Percentiles rank a stretch among this genome's conserved stretches.
Conservation (phyloP, 2,113 vertebrate genomes). For the Percopsis transmontana region DNA sequence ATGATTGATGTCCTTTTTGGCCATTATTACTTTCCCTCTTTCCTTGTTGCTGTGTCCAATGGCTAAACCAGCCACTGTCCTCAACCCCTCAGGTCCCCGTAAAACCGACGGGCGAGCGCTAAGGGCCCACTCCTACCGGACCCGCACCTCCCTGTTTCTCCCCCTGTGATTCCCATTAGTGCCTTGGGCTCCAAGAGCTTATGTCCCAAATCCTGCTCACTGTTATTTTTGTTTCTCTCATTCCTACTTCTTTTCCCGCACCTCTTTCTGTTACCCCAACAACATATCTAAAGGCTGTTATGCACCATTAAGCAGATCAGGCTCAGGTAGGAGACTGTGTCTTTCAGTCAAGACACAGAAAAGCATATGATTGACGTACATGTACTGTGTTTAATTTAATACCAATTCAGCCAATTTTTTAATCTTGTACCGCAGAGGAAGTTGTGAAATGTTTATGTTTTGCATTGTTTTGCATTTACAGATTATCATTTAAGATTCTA, state of each 20-base stretch:
- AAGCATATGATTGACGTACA: conserved; percentile 55
- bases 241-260: conserved; percentile 8
- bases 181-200: conserved; percentile 62
- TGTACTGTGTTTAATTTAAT: conserved; percentile 46
- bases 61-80: conserved; percentile 51
- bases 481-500: too few relatives aligned
- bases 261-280: conserved; percentile 11
- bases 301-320: conserved; percentile 60
- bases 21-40: conserved; percentile 46
- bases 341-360: conserved; percentile 74
- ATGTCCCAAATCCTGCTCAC: conserved; percentile 44
- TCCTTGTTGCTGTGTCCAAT: conserved; percentile 45
- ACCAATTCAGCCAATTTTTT: neutral
- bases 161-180: conserved; percentile 75
- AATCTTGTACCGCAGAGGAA: too few relatives aligned
- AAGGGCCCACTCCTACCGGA: conserved; percentile 37
- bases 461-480: neutral
- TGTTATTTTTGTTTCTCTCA: conserved; percentile 14
- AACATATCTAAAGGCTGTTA: conserved; percentile 41
- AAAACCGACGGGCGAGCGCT: conserved; percentile 54
- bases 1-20: conserved; percentile 60
- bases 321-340: conserved; percentile 61
- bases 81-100: conserved; percentile 49
- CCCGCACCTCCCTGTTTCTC: conserved; percentile 39
- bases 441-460: conserved; percentile 2